A percentile compares a stretch with the other conserved stretches of the same genome.
These are phyloP conservation scores for Pediacus dermestoides DNA, from an alignment of 2,888 invertebrate species.

Conservation along the genomic window DNA sequence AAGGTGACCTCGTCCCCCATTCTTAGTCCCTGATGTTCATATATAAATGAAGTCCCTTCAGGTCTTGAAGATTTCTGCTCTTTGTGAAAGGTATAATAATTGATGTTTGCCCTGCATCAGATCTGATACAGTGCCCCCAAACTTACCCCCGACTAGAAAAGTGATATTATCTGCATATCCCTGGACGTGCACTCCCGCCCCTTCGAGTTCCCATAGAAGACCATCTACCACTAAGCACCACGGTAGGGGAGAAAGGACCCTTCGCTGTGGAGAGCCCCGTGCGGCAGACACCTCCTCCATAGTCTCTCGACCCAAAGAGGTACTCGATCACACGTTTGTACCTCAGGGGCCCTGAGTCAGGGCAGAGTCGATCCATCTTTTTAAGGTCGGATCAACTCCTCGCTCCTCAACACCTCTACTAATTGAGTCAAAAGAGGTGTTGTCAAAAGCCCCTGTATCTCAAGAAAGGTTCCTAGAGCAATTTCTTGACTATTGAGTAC, in stretches of 20 bases:
- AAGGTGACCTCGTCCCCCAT: too few relatives aligned
- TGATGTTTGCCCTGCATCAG: too few relatives aligned
- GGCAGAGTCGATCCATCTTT: slow-evolving; percentile 5
- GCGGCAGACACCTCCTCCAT: not conserved
- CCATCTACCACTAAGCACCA: slow-evolving; percentile 6
- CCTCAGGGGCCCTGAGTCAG: too few relatives aligned
- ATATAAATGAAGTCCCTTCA: too few relatives aligned
- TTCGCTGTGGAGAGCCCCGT: slow-evolving; percentile 1
- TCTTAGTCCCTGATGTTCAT: too few relatives aligned
- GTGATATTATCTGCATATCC: slow-evolving; percentile 17
- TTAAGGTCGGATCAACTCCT: slow-evolving; percentile 1
- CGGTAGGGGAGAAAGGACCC: slow-evolving; percentile 7
- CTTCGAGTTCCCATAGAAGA: slow-evolving; percentile 12
- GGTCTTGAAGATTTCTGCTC: too few relatives aligned
- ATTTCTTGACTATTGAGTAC: slow-evolving; percentile 6
- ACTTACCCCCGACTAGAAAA: slow-evolving; percentile 10
- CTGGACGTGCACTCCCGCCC: slow-evolving; percentile 4
- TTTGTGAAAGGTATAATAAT: too few relatives aligned
- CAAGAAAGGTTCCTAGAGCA: slow-evolving; percentile 9
- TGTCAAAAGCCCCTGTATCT: slow-evolving; percentile 13
- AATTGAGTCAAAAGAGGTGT: slow-evolving; percentile 6
- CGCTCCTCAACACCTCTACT: slow-evolving; percentile 9
- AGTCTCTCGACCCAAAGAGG: not conserved
- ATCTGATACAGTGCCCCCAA: not conserved
- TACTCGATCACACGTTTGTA: slow-evolving; percentile 1